These are phyloP conservation scores for Dusona sp. DNA, from an alignment of 2,888 invertebrate genomes.

Conservation along the genomic window DNA sequence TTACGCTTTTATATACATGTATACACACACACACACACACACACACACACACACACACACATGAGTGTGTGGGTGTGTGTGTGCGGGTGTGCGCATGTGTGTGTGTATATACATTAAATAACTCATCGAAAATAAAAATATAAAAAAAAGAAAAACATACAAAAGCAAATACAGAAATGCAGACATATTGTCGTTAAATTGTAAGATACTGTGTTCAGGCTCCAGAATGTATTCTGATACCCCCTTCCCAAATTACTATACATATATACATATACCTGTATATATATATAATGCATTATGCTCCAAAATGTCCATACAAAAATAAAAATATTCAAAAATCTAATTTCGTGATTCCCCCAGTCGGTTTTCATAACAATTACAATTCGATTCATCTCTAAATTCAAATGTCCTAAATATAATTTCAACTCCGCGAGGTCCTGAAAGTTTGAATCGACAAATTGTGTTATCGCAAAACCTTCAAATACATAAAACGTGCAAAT, in stretches of 20 bases:
- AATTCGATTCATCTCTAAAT: background rate
- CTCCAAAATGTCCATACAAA: conserved; percentile 83
- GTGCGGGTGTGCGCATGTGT: no score
- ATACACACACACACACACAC: no score
- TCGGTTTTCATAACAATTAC: background rate
- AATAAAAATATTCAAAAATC: conserved; percentile 81
- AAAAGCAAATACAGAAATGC: conserved; percentile 79
- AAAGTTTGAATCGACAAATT: background rate
- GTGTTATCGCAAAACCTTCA: no score
- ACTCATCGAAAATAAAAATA: background rate
- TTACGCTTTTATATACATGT: no score
- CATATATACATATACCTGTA: conserved; percentile 72
- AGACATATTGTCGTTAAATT: conserved; percentile 83
- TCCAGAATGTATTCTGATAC: conserved; percentile 83
- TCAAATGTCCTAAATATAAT: background rate
- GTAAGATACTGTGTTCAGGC: conserved; percentile 83
- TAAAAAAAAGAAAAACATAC: background rate
- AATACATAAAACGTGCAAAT: background rate
- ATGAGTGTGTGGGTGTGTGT: no score
- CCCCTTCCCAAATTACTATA: conserved; percentile 74
- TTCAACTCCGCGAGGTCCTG: background rate
- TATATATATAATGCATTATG: conserved; percentile 83
- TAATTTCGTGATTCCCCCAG: background rate
- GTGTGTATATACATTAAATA: no score
- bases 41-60: no score